Evolutionary conservation across 1,140 invertebrate species (phyloP).

Genomic region (Anastatus disparis): DNA sequence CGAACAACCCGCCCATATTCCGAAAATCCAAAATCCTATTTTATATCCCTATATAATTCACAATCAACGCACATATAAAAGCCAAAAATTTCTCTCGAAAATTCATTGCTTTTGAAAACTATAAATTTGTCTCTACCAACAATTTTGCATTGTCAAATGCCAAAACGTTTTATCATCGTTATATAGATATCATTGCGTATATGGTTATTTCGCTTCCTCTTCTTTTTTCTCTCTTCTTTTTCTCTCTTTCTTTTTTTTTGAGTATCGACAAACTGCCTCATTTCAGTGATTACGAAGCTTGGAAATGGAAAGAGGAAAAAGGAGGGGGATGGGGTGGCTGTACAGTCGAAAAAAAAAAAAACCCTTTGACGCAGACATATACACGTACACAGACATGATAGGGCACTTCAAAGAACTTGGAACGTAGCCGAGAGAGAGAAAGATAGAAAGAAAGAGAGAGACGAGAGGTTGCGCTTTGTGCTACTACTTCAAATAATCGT

Average conservation of each 20-base stretch:
- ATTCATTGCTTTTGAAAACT: too few relatives aligned
- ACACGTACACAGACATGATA: not conserved
- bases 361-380: constrained; percentile 9
- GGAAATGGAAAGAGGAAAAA: not conserved
- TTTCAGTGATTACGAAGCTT: constrained; percentile 8
- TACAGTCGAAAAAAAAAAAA: not conserved
- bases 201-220: too few relatives aligned
- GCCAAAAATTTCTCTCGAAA: too few relatives aligned
- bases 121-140: too few relatives aligned
- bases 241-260: not conserved
- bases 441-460: not conserved
- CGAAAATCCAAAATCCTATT: too few relatives aligned
- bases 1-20: too few relatives aligned
- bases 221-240: not conserved
- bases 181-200: too few relatives aligned
- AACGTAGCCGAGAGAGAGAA: not conserved
- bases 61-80: too few relatives aligned
- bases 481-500: constrained; percentile 18
- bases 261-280: not conserved
- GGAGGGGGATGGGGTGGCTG: not conserved
- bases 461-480: not conserved
- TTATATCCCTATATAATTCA: too few relatives aligned
- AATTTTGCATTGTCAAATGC: too few relatives aligned
- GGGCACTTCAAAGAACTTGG: constrained; percentile 14
- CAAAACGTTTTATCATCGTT: too few relatives aligned